Conservation (phyloP, 2,888 invertebrate species). For the Stegophylla sp. region DNA sequence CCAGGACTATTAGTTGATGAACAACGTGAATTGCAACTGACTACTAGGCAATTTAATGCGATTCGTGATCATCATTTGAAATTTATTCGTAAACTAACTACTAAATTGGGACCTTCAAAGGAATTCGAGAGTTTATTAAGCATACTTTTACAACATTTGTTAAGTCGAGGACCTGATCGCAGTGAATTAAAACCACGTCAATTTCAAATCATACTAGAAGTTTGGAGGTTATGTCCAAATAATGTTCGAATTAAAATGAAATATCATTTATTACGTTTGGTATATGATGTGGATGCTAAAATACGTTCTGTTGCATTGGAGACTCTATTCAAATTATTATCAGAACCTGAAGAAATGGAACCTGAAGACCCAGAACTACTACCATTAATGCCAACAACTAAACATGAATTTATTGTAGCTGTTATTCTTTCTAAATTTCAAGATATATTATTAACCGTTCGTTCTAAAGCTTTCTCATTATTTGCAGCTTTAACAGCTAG, state of each 20-base stretch:
- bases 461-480: slow-evolving; percentile 49
- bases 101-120: slow-evolving; percentile 31
- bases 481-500: slow-evolving; percentile 35
- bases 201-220: slow-evolving; percentile 53
- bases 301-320: slow-evolving; percentile 47
- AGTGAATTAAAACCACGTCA: slow-evolving; percentile 52
- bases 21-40: slow-evolving; percentile 49
- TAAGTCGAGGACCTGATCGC: slow-evolving; percentile 51
- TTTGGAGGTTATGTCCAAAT: slow-evolving; percentile 51
- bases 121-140: slow-evolving; percentile 29
- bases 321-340: slow-evolving; percentile 32
- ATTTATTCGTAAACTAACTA: slow-evolving; percentile 38
- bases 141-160: slow-evolving; percentile 45
- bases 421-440: slow-evolving; percentile 48
- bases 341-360: slow-evolving; percentile 54
- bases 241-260: slow-evolving; percentile 52
- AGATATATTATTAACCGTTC: slow-evolving; percentile 43
- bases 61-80: slow-evolving; percentile 54
- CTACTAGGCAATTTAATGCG: slow-evolving; percentile 43
- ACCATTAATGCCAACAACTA: slow-evolving; percentile 43
- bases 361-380: slow-evolving; percentile 34
- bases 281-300: slow-evolving; percentile 45
- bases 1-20: slow-evolving; percentile 40
- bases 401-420: slow-evolving; percentile 47
- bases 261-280: slow-evolving; percentile 36